Conservation (phyloP, 2,113 vertebrate species). For the Rhea americana region DNA sequence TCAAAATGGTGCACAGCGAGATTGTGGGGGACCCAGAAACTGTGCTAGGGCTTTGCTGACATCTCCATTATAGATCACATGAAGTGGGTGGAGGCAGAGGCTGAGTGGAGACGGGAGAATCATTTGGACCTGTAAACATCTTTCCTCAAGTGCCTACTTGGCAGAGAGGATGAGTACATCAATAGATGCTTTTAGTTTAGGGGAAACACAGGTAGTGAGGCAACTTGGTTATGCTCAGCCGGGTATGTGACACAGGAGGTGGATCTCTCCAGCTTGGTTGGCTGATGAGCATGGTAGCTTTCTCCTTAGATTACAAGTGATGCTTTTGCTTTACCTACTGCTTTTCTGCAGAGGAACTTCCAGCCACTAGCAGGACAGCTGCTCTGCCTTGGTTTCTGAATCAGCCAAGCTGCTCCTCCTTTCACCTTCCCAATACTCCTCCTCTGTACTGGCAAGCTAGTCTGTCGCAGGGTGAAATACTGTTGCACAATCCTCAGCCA, state of each 20-base stretch:
- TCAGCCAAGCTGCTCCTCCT: neutral
- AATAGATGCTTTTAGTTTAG: constrained; percentile 11
- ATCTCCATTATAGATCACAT: neutral
- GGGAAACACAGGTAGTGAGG: neutral
- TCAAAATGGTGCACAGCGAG: constrained; percentile 94
- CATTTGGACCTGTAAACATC: neutral
- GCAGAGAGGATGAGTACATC: neutral
- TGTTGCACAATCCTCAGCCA: neutral
- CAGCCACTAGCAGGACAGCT: neutral
- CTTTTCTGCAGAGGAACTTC: neutral
- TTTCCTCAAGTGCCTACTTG: neutral
- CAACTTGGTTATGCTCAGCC: fast-evolving
- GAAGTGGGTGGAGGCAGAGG: neutral
- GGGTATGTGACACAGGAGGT: too few relatives aligned
- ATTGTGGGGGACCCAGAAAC: constrained; percentile 90
- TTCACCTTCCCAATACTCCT: neutral
- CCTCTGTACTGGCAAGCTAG: neutral
- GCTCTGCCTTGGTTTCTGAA: neutral
- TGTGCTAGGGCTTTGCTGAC: constrained; percentile 85
- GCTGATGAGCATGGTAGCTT: neutral
- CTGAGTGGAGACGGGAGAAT: neutral
- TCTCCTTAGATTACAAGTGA: neutral
- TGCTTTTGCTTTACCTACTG: neutral
- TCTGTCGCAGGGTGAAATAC: fast-evolving
- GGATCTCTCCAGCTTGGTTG: neutral